These are phyloP conservation scores for Hippocampus abdominalis DNA, from an alignment of 2,113 vertebrate genomes.

Conservation along the genomic window DNA sequence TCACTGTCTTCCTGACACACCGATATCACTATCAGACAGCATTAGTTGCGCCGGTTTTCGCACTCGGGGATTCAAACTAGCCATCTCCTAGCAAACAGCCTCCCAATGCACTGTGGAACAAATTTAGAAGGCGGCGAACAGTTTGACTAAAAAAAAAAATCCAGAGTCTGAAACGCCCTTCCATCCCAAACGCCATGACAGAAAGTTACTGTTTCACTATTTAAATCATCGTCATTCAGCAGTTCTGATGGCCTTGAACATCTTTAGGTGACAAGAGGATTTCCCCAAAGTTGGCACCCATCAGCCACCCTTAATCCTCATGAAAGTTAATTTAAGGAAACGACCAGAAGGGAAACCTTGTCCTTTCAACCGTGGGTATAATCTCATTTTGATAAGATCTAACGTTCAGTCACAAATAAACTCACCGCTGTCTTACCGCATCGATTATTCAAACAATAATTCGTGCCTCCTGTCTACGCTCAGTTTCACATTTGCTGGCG, in stretches of 20 bases:
- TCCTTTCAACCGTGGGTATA: neutral
- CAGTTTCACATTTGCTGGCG: no score
- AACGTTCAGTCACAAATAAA: slow-evolving; percentile 7
- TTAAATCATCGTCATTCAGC: neutral
- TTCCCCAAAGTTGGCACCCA: slow-evolving; percentile 5
- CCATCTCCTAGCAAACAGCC: neutral
- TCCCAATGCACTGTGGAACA: neutral
- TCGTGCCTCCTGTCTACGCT: no score
- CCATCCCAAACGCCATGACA: neutral
- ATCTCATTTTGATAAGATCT: slow-evolving; percentile 19
- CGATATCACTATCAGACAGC: neutral
- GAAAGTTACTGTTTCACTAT: neutral
- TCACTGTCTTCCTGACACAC: neutral
- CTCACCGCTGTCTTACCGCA: neutral
- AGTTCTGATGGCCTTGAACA: neutral
- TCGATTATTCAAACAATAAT: no score
- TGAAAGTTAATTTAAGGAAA: slow-evolving; percentile 10
- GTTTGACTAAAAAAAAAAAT: no score
- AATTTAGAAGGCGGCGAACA: no score
- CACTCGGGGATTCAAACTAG: neutral
- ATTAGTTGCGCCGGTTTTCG: neutral
- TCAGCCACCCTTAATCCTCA: slow-evolving; percentile 5
- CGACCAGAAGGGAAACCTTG: neutral
- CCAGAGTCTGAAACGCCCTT: no score
- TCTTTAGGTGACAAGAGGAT: neutral